Conservation (phyloP, 37 sponge, comb jelly and placozoan genomes). For the Oopsacas minuta region DNA sequence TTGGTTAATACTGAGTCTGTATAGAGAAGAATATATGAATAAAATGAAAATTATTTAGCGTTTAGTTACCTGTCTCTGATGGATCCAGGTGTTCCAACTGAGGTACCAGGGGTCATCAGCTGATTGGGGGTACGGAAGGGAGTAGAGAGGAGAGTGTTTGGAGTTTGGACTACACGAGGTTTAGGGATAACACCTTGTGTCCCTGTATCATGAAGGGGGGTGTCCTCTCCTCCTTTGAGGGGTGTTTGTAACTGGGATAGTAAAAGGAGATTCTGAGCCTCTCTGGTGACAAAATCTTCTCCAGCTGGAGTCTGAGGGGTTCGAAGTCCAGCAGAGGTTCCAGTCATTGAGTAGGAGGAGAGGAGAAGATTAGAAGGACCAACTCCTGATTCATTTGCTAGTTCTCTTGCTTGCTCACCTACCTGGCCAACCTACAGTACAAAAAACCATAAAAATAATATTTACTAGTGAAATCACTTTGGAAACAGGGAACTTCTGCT, state of each 20-base stretch:
- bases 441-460: not conserved
- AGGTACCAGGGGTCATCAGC: conserved; percentile 18
- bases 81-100: conserved; percentile 20
- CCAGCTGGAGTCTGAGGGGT: conserved; percentile 76
- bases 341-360: conserved; percentile 85
- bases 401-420: conserved; percentile 30
- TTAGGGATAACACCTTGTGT: conserved; percentile 73
- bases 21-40: too few relatives aligned
- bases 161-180: conserved; percentile 56
- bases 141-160: conserved; percentile 67
- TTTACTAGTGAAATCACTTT: not conserved
- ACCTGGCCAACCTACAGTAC: conserved; percentile 85
- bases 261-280: conserved; percentile 74
- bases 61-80: not conserved
- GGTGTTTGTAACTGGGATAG: conserved; percentile 72
- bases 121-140: conserved; percentile 50
- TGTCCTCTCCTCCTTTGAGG: conserved; percentile 72
- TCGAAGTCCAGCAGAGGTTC: conserved; percentile 27
- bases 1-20: not conserved
- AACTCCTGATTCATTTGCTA: conserved; percentile 32
- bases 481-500: not conserved
- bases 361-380: conserved; percentile 55
- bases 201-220: conserved; percentile 49
- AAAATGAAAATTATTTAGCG: too few relatives aligned
- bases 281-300: conserved; percentile 36